Percentiles rank a stretch among this genome's conserved stretches.
Evolutionary conservation across 2,888 invertebrate genomes (phyloP).

Genomic region (Hipparchia semele): DNA sequence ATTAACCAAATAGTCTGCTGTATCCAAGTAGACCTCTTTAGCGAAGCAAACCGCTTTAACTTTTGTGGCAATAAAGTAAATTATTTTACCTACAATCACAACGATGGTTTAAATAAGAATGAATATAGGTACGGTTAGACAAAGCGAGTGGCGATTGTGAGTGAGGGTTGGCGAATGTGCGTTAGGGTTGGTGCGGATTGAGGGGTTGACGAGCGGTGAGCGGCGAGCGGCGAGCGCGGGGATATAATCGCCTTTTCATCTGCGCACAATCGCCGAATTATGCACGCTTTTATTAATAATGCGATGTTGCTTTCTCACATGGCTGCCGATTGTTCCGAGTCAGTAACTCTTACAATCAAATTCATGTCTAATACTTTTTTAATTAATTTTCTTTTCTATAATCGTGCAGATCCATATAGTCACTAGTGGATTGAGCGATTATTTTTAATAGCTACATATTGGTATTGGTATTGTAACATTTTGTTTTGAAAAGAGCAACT

Average conservation of each 20-base stretch:
- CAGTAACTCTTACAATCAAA: conserved; percentile 28
- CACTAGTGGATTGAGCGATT: too few species aligned
- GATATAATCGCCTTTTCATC: conserved; percentile 52
- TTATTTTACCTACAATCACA: conserved; percentile 31
- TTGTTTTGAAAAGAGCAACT: too few species aligned
- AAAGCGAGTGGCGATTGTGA: conserved; percentile 44
- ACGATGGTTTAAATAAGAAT: conserved; percentile 55
- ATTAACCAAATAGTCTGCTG: too few species aligned
- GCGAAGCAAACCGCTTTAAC: too few species aligned
- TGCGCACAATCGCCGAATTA: conserved; percentile 56
- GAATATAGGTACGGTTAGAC: conserved; percentile 52
- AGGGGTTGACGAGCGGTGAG: conserved; percentile 33
- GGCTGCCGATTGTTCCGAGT: conserved; percentile 39
- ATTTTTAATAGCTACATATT: too few species aligned
- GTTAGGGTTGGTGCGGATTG: conserved; percentile 33
- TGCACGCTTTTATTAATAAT: conserved; percentile 70
- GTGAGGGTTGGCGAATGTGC: conserved; percentile 34
- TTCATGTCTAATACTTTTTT: not conserved
- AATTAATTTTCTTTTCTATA: not conserved
- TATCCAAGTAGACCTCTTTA: too few species aligned
- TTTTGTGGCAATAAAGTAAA: conserved; percentile 20
- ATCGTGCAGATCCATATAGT: too few species aligned
- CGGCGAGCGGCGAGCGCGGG: conserved; percentile 43
- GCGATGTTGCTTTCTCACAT: conserved; percentile 44
- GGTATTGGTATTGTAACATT: too few species aligned